A percentile compares a stretch with the other conserved stretches of the same genome.
phyloP scores from a whole-genome alignment of 2,113 vertebrate species.

The Petroica traversi region DNA sequence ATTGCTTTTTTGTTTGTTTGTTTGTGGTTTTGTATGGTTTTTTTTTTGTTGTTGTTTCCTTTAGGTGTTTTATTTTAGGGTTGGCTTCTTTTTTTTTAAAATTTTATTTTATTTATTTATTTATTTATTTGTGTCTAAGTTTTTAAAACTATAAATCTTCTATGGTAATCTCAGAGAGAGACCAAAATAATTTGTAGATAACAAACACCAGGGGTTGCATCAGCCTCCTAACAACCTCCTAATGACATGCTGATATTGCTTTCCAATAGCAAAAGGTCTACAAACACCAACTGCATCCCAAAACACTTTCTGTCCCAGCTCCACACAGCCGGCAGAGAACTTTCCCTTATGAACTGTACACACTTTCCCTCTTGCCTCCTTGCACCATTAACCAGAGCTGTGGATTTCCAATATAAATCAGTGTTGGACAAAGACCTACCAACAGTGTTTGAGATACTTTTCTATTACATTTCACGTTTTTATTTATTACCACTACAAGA shows the following conservation, averaged over 20 bases:
- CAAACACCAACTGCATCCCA: not conserved
- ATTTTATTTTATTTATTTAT: too few relatives aligned
- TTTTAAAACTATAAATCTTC: not conserved
- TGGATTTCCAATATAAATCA: not conserved
- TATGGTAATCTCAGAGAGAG: not conserved
- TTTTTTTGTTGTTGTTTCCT: too few relatives aligned
- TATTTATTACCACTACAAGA: slow-evolving; percentile 7
- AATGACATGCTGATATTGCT: not conserved
- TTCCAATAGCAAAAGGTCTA: not conserved
- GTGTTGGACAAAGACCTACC: not conserved
- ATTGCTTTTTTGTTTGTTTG: not conserved
- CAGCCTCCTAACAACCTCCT: not conserved
- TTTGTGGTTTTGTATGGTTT: too few relatives aligned
- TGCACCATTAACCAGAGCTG: not conserved
- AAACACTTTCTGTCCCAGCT: not conserved
- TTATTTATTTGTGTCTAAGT: too few relatives aligned
- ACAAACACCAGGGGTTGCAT: not conserved
- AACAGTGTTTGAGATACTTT: not conserved
- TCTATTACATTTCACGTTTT: not conserved
- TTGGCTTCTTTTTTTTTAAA: not conserved
- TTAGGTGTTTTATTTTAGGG: too few relatives aligned
- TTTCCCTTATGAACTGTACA: not conserved
- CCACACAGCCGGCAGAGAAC: not conserved
- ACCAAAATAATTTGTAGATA: not conserved
- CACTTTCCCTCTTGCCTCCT: not conserved